Conservation (phyloP, 2,113 vertebrate genomes). For the Girardinichthys multiradiatus region DNA sequence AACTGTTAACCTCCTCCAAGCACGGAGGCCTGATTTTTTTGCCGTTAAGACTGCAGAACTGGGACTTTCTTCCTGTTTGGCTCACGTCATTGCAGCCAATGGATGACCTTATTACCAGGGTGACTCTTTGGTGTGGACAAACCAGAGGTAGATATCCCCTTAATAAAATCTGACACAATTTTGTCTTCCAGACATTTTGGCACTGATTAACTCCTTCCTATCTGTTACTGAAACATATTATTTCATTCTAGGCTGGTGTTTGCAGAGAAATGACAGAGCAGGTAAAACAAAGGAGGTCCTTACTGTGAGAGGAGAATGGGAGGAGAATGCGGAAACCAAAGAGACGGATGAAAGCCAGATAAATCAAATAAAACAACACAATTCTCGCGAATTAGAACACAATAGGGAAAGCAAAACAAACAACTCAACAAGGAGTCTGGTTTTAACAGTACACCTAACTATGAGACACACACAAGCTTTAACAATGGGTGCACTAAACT, state of each 20-base stretch:
- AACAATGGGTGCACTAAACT: not conserved
- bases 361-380: not conserved
- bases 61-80: slow-evolving; percentile 88
- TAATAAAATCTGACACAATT: not conserved
- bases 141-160: slow-evolving; percentile 7
- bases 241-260: slow-evolving; percentile 14
- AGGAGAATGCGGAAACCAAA: not conserved
- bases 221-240: not conserved
- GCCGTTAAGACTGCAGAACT: slow-evolving; percentile 83
- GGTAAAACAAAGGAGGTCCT: not conserved
- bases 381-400: not conserved
- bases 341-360: not conserved
- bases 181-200: not conserved
- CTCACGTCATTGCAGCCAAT: slow-evolving; percentile 88
- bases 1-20: slow-evolving; percentile 81
- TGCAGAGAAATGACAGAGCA: not conserved
- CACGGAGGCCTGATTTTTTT: slow-evolving; percentile 76
- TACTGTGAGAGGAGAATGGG: not conserved
- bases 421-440: not conserved
- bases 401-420: not conserved
- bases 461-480: not conserved
- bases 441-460: not conserved
- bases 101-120: slow-evolving; percentile 80
- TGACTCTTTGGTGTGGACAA: slow-evolving; percentile 73
- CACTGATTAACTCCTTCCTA: not conserved